These are phyloP conservation scores for Apocrypta bakeri DNA, from an alignment of 1,140 invertebrate genomes.

Conservation along the genomic window DNA sequence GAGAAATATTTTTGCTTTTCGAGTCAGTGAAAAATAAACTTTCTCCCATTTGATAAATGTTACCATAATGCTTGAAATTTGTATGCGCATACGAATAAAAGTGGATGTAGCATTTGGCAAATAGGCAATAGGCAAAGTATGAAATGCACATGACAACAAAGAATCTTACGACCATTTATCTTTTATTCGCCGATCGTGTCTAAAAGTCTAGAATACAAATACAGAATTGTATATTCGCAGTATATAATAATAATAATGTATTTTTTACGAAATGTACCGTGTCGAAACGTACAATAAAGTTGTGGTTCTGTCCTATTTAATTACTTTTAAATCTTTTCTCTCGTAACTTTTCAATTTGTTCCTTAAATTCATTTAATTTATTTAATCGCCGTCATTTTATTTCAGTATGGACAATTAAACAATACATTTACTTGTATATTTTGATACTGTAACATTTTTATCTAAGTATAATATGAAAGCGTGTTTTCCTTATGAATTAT, in stretches of 20 bases:
- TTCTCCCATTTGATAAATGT: no score
- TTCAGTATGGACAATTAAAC: slow-evolving; percentile 43
- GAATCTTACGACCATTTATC: slow-evolving; percentile 35
- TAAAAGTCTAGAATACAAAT: slow-evolving; percentile 50
- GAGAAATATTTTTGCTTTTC: no score
- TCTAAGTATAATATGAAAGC: slow-evolving; percentile 26
- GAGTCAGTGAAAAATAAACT: no score
- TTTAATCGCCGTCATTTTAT: slow-evolving; percentile 28
- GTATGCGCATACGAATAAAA: no score
- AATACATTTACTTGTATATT: slow-evolving; percentile 31
- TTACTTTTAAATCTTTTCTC: slow-evolving; percentile 5
- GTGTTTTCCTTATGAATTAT: slow-evolving; percentile 23
- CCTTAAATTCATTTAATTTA: slow-evolving; percentile 16
- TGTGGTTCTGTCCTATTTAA: neutral
- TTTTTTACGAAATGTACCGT: slow-evolving; percentile 32
- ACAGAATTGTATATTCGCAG: slow-evolving; percentile 44
- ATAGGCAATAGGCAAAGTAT: no score
- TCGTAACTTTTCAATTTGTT: slow-evolving; percentile 26
- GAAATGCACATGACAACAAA: slow-evolving; percentile 2
- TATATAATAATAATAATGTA: slow-evolving; percentile 29
- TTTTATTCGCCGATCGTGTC: slow-evolving; percentile 29
- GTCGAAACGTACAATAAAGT: slow-evolving; percentile 32
- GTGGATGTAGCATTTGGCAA: no score
- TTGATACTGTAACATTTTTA: slow-evolving; percentile 34
- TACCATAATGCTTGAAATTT: no score